A percentile compares a stretch with the other conserved stretches of the same genome.
Evolutionary conservation across 2,888 invertebrate species (phyloP).

Genomic region (Luperina testacea): DNA sequence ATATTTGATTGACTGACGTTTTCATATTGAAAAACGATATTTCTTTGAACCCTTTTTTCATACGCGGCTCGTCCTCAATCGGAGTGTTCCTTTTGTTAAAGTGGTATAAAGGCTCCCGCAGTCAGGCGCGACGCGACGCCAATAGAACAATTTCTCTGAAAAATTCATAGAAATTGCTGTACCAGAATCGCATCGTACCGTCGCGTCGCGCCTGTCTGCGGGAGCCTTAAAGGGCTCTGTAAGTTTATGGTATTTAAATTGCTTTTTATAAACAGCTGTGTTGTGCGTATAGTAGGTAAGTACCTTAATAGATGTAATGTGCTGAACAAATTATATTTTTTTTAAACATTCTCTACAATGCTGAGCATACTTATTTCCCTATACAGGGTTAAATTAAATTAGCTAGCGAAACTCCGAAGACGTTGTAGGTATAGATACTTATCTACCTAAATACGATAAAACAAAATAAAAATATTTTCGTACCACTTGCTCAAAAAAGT

Average conservation of each 20-base stretch:
- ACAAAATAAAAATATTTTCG: too few species aligned
- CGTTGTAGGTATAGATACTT: neutral
- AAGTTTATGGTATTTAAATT: too few species aligned
- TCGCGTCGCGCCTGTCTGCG: too few species aligned
- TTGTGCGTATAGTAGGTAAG: neutral
- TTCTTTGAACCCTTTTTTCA: neutral
- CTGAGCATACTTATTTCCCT: conserved; percentile 17
- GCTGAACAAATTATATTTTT: neutral
- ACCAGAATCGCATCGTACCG: too few species aligned
- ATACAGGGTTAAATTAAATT: neutral
- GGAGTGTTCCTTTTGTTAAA: too few species aligned
- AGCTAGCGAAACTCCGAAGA: neutral
- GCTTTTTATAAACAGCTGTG: neutral
- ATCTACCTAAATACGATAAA: too few species aligned
- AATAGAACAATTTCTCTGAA: neutral
- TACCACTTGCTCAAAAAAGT: too few species aligned
- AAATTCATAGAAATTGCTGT: too few species aligned
- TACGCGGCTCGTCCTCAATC: too few species aligned
- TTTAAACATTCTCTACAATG: conserved; percentile 8
- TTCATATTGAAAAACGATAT: neutral
- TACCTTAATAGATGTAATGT: neutral
- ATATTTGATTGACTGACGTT: neutral
- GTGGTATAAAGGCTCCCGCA: neutral
- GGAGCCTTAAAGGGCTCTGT: too few species aligned
- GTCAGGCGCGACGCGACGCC: neutral